Evolutionary conservation across 2,113 vertebrate species (phyloP).

Genomic region (Todiramphus saurophagus): DNA sequence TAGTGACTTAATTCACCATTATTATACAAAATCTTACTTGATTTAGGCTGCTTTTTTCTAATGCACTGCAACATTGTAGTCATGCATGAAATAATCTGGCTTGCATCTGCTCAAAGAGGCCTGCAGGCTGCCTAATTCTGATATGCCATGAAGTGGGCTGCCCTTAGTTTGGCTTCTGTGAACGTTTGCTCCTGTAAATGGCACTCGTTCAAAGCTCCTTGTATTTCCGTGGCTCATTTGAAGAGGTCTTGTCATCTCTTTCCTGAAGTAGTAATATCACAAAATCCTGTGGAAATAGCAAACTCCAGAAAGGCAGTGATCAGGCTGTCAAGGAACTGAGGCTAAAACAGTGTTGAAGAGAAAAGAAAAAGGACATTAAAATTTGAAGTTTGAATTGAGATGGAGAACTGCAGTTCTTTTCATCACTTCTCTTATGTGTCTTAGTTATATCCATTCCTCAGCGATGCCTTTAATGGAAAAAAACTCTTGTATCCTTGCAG

Average conservation of each 20-base stretch:
- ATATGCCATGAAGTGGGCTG: constrained; percentile 58
- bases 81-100: constrained; percentile 71
- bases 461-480: background rate
- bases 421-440: background rate
- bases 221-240: constrained; percentile 41
- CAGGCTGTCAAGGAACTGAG: background rate
- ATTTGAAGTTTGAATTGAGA: background rate
- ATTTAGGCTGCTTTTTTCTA: constrained; percentile 58
- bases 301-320: background rate
- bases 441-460: background rate
- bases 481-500: background rate
- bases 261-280: background rate
- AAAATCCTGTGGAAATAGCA: constrained; percentile 9
- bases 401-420: background rate
- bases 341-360: background rate
- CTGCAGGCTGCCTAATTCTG: constrained; percentile 63
- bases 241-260: constrained; percentile 46
- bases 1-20: constrained; percentile 58
- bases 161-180: constrained; percentile 69
- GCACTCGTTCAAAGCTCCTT: constrained; percentile 64
- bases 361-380: background rate
- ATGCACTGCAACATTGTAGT: constrained; percentile 61
- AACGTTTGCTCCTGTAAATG: constrained; percentile 59
- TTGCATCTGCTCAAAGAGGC: constrained; percentile 56
- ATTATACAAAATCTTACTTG: constrained; percentile 48